A percentile compares a stretch with the other conserved stretches of the same genome.
Conservation (phyloP, 2,888 invertebrate genomes). For the Thumatha senex region DNA sequence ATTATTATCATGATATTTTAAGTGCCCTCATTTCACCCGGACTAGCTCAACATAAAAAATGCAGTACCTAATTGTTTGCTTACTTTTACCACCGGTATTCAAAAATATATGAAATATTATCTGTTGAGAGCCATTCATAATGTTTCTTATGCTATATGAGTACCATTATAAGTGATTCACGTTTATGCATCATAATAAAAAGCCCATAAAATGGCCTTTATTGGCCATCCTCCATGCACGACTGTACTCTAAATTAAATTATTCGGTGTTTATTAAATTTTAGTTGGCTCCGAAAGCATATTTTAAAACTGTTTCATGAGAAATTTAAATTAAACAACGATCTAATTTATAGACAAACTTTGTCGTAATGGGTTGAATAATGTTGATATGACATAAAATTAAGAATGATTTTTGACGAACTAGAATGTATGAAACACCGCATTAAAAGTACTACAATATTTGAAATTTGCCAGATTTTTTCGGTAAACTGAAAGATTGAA, state of each 20-base stretch:
- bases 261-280: constrained; percentile 79
- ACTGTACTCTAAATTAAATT: constrained; percentile 76
- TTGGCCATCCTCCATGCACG: constrained; percentile 77
- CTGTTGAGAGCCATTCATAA: constrained; percentile 53
- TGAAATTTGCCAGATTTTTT: no score
- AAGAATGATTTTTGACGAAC: no score
- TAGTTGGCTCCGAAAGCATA: constrained; percentile 69
- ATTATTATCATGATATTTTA: constrained; percentile 37
- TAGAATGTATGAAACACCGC: no score
- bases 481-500: no score
- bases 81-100: constrained; percentile 41
- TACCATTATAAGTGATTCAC: constrained; percentile 73
- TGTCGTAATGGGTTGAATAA: constrained; percentile 3
- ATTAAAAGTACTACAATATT: no score
- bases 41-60: constrained; percentile 24
- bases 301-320: constrained; percentile 66
- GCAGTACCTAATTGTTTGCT: constrained; percentile 46
- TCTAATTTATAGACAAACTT: constrained; percentile 36
- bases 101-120: constrained; percentile 55
- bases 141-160: constrained; percentile 55
- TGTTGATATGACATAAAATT: not conserved
- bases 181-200: constrained; percentile 82
- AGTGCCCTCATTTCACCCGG: constrained; percentile 32
- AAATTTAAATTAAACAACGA: constrained; percentile 63
- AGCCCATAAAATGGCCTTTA: constrained; percentile 76